Evolutionary conservation across 2,888 invertebrate genomes (phyloP), one percentile per base, ranked within the genome.

Genomic region (Carpatolechia fugitivella): DNA sequence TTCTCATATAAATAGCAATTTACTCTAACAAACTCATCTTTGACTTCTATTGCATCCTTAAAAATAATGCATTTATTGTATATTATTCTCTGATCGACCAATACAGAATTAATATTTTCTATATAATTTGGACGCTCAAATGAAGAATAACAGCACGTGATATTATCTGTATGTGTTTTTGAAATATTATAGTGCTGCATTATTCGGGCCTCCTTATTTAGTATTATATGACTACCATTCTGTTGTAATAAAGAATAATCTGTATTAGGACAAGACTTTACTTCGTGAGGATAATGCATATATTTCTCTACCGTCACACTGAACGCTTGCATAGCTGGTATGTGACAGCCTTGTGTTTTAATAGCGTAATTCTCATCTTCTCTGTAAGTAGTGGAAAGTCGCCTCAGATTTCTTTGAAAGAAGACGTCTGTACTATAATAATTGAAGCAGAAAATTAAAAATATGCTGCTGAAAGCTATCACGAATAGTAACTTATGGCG

Each of bases 21-120:
- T n/a, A 95, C 92, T 71, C 89, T 88, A 1, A 95, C 86, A 69
- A 94, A 95, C 74, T 95, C 95, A 33, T 91, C 82, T 1, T 66
- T 38, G 8, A 90, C 77, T 60, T 76, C 60, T 55, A 82, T 75
- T 2, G 69, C 66, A 11, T 80, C 66, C 10, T 76, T 61, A 60
- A 93, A 92, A 20, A 63, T 52, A 18, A 76, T 69, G 64, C 93
- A 93, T 7, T 65, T 57, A 1, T 80, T 72, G 63, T 84, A 91
- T 47, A 80, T 56, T n/a, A 85, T 47, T 57, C 57, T 60, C 69
- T 70, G 30, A 85, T 73, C 56, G 83, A 44, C n/a, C 1, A 3
- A 0, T 1, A 18, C 5, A 10, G 20, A 13, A 1, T 41, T 16
- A 24, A 55, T 35, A 24, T 55, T 11, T 14, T 18, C 7, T 1